Evolutionary conservation across 2,113 vertebrate genomes (phyloP).

Genomic region (Proteles cristata): DNA sequence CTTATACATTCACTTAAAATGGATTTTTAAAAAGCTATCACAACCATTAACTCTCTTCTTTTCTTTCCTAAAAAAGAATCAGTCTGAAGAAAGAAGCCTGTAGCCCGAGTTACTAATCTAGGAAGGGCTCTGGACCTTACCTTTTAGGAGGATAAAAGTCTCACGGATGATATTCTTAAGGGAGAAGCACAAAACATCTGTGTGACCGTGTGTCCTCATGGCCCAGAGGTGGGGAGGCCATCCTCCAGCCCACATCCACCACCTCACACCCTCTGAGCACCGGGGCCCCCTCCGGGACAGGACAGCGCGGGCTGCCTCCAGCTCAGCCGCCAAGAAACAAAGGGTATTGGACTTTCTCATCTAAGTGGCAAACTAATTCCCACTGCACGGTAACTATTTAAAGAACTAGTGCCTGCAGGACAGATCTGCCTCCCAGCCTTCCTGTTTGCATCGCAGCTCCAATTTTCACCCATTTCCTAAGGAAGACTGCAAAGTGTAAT

Average conservation of each 20-base stretch:
- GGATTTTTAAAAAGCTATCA: conserved; percentile 67
- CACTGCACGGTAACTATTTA: conserved; percentile 82
- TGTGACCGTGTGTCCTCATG: conserved; percentile 56
- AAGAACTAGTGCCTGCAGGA: conserved; percentile 83
- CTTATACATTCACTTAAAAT: conserved; percentile 46
- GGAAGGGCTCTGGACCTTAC: conserved; percentile 82
- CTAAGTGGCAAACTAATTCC: conserved; percentile 70
- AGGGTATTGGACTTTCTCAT: conserved; percentile 70
- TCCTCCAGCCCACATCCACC: conserved; percentile 54
- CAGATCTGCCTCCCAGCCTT: conserved; percentile 84
- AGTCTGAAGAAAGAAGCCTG: neutral
- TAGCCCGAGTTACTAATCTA: conserved; percentile 42
- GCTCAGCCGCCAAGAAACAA: conserved; percentile 75
- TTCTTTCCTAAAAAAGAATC: conserved; percentile 67
- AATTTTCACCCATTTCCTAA: conserved; percentile 85
- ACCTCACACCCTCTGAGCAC: neutral
- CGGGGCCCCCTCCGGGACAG: conserved; percentile 61
- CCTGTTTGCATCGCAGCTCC: conserved; percentile 88
- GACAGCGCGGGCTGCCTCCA: conserved; percentile 61
- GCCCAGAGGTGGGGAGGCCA: conserved; percentile 33
- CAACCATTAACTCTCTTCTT: conserved; percentile 47
- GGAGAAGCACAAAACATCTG: conserved; percentile 37
- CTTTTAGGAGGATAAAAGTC: conserved; percentile 59
- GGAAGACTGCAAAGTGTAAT: conserved; percentile 82
- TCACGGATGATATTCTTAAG: conserved; percentile 58